Evolutionary conservation across 2,113 vertebrate genomes (phyloP).

Genomic region (Dendrocopos noguchii): DNA sequence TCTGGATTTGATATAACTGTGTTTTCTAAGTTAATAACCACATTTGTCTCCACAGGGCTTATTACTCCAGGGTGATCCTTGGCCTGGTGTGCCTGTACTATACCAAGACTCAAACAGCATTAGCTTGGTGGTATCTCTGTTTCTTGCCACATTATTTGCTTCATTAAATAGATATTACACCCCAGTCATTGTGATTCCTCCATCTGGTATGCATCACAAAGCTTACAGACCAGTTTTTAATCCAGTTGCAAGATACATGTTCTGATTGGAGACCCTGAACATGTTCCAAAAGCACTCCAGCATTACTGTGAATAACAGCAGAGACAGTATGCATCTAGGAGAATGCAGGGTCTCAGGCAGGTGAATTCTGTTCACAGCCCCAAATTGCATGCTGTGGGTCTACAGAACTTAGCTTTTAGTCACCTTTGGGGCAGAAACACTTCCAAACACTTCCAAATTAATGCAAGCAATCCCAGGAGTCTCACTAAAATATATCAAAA

Average conservation of each 20-base stretch:
- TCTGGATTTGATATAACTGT: not conserved
- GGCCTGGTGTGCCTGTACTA: not conserved
- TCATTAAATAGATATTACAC: not conserved
- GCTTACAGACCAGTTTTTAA: not conserved
- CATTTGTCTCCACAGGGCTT: not conserved
- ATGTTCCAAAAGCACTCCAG: not conserved
- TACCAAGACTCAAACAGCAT: not conserved
- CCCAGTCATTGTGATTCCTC: not conserved
- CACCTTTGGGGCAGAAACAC: not conserved
- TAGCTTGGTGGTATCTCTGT: not conserved
- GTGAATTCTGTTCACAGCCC: not conserved
- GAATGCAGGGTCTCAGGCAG: not conserved
- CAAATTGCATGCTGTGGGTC: not conserved
- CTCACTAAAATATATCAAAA: not conserved
- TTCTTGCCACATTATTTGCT: not conserved
- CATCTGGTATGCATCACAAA: not conserved
- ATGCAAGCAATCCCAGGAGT: not conserved
- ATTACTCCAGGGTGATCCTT: not conserved
- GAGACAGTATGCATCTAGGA: not conserved
- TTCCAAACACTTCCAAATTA: not conserved
- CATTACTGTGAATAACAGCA: not conserved
- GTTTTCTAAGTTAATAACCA: not conserved
- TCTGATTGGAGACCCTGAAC: not conserved
- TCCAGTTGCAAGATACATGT: constrained; percentile 13
- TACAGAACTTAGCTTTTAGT: not conserved